Conservation (phyloP, 2,888 invertebrate species). For the Trichogramma evanescens region DNA sequence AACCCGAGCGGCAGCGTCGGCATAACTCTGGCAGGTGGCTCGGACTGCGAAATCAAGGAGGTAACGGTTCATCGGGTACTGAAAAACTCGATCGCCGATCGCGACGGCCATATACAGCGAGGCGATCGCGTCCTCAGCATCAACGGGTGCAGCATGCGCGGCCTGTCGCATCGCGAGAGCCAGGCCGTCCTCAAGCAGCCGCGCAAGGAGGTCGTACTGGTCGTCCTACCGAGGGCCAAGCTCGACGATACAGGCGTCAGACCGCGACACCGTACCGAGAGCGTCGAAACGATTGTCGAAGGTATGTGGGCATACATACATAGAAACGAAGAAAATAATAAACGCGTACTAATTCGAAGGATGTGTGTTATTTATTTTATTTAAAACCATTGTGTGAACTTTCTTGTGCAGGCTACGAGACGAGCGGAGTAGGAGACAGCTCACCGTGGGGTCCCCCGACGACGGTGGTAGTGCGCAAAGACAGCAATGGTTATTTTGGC, state of each 20-base stretch:
- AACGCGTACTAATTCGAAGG: background rate
- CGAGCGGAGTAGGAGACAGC: constrained; percentile 42
- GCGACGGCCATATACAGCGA: constrained; percentile 76
- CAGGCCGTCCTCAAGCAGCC: constrained; percentile 77
- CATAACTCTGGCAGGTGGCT: constrained; percentile 80
- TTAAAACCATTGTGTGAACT: no score
- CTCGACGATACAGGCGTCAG: constrained; percentile 30
- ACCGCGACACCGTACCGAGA: constrained; percentile 36
- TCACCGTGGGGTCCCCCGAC: constrained; percentile 53
- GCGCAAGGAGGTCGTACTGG: constrained; percentile 70
- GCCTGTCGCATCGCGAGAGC: constrained; percentile 80
- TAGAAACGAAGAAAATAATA: background rate
- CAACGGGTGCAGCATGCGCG: constrained; percentile 76
- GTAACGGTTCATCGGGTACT: constrained; percentile 86
- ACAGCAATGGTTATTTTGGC: constrained; percentile 77
- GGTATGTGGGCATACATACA: constrained; percentile 25
- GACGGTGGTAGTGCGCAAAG: constrained; percentile 57
- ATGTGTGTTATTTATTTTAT: background rate
- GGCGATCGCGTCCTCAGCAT: constrained; percentile 85
- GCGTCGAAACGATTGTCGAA: constrained; percentile 44
- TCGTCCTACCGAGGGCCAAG: constrained; percentile 56
- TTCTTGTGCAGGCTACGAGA: constrained; percentile 35
- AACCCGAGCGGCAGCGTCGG: constrained; percentile 71
- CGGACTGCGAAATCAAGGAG: constrained; percentile 86
- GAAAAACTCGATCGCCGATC: constrained; percentile 77